Conservation (phyloP, 2,113 vertebrate species). For the Trogon surrucura region DNA sequence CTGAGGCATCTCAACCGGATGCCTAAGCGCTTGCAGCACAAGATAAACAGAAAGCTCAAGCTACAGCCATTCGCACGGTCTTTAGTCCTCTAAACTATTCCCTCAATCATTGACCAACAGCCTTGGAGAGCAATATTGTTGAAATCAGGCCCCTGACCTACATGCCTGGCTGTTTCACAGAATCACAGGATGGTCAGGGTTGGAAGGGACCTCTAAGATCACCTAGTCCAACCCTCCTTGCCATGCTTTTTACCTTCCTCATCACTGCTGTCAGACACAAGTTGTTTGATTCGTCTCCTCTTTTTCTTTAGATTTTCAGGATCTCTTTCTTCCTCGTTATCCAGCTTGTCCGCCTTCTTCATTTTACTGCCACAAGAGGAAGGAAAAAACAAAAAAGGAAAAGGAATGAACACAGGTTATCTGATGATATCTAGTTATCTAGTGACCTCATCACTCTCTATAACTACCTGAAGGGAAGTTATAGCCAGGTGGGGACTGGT, state of each 20-base stretch:
- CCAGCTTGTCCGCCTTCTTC: slow-evolving; percentile 77
- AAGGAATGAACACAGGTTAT: fast-evolving
- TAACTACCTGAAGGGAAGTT: too few species aligned
- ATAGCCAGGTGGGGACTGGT: too few species aligned
- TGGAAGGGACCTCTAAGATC: too few species aligned
- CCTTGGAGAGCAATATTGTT: neutral
- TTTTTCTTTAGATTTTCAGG: slow-evolving; percentile 80
- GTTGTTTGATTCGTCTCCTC: slow-evolving; percentile 87
- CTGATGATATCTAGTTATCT: too few species aligned
- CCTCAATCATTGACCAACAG: neutral
- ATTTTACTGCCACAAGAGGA: slow-evolving; percentile 70
- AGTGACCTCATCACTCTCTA: too few species aligned
- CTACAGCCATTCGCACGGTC: neutral
- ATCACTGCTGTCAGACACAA: slow-evolving; percentile 89
- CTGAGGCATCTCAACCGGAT: neutral
- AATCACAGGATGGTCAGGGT: too few species aligned
- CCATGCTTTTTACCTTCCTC: slow-evolving; percentile 83
- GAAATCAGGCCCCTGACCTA: neutral
- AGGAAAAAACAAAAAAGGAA: neutral
- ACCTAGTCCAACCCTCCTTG: too few species aligned
- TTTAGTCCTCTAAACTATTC: neutral
- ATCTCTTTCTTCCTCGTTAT: slow-evolving; percentile 84
- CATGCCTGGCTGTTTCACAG: neutral
- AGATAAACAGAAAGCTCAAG: neutral
- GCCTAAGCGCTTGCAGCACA: neutral